Conservation (phyloP, 2,888 invertebrate genomes). For the Mythimna albipuncta region DNA sequence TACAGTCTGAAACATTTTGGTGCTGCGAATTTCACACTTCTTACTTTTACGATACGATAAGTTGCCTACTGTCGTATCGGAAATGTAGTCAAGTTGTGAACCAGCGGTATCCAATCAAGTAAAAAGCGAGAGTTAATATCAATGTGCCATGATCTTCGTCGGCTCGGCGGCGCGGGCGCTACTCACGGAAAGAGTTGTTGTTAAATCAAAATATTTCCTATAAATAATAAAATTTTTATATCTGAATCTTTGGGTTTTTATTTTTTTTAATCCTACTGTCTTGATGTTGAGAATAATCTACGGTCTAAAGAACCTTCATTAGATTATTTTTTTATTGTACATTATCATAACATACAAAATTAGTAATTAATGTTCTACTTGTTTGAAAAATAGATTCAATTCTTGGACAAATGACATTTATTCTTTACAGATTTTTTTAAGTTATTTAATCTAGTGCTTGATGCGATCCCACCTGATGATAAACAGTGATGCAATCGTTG, state of each 20-base stretch:
- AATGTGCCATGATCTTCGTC: conserved; percentile 81
- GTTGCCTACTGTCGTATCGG: background rate
- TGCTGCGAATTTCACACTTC: conserved; percentile 3
- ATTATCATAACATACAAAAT: too few species aligned
- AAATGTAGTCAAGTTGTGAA: conserved; percentile 6
- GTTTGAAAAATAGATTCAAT: too few species aligned
- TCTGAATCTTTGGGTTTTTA: conserved; percentile 84
- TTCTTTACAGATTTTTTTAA: too few species aligned
- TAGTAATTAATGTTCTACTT: too few species aligned
- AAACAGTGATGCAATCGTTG: too few species aligned
- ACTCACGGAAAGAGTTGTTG: conserved; percentile 80
- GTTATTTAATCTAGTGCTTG: too few species aligned
- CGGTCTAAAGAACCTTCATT: background rate
- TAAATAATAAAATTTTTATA: conserved; percentile 90
- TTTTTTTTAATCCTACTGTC: conserved; percentile 3
- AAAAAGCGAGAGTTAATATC: conserved; percentile 49
- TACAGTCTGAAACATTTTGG: conserved; percentile 24
- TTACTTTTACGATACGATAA: conserved; percentile 2
- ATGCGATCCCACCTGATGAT: too few species aligned
- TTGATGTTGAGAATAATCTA: background rate
- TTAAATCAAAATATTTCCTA: conserved; percentile 91
- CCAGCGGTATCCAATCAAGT: conserved; percentile 23
- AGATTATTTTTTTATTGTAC: too few species aligned
- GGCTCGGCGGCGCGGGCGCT: conserved; percentile 72
- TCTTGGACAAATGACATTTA: too few species aligned